phyloP scores from a whole-genome alignment of 2,113 vertebrate species.

The Rhizomys pruinosus region DNA sequence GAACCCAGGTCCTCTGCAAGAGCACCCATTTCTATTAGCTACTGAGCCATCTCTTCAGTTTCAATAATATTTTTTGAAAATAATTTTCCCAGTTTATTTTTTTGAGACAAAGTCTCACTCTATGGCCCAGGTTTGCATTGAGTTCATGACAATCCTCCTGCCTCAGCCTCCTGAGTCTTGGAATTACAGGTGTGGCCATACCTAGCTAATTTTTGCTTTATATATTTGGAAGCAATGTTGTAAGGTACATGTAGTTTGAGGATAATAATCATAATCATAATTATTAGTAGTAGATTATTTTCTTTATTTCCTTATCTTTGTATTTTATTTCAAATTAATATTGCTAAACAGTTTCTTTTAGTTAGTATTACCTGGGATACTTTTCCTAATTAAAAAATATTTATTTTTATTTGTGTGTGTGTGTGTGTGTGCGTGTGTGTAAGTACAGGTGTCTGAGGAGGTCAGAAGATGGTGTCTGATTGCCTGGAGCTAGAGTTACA shows the following conservation, averaged over 20 bases:
- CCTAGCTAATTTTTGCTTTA: not conserved
- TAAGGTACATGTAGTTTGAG: not conserved
- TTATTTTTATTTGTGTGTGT: not conserved
- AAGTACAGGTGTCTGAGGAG: not conserved
- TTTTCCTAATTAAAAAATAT: not conserved
- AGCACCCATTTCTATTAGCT: too few species aligned
- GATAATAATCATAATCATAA: not conserved
- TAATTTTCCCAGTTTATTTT: slow-evolving; percentile 20
- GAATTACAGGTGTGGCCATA: not conserved
- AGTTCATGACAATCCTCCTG: not conserved
- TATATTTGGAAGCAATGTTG: slow-evolving; percentile 14
- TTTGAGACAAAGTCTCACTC: not conserved
- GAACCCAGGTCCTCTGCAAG: too few species aligned
- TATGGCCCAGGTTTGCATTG: not conserved
- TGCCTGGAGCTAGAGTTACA: not conserved
- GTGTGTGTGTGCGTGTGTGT: not conserved
- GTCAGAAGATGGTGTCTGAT: not conserved
- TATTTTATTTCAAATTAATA: slow-evolving; percentile 49
- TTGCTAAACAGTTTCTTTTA: slow-evolving; percentile 37
- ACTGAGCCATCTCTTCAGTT: too few species aligned
- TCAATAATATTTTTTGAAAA: not conserved
- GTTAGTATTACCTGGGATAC: not conserved
- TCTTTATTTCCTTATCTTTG: slow-evolving; percentile 37
- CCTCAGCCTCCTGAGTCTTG: not conserved
- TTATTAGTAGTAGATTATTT: slow-evolving; percentile 8